These are phyloP conservation scores for Pangasius krempfi DNA, from an alignment of 2,797 vertebrate genomes.

Conservation along the genomic window DNA sequence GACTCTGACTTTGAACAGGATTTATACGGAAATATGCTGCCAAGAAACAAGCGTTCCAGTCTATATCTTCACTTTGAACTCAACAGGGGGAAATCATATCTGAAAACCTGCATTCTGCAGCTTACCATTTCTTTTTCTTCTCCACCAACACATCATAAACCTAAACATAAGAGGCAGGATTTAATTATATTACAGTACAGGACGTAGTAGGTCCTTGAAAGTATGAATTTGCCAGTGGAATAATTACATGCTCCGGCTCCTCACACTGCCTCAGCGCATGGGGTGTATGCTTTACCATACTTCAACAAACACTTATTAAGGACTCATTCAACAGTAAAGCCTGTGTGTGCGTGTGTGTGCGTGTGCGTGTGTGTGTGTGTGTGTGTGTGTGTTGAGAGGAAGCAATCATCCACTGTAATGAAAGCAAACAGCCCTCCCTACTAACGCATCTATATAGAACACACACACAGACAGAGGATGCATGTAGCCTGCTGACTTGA, in stretches of 20 bases:
- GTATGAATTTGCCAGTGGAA: slow-evolving; percentile 16
- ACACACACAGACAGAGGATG: neutral
- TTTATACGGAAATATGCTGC: neutral
- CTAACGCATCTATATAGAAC: slow-evolving; percentile 1
- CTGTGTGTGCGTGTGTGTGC: slow-evolving; percentile 6
- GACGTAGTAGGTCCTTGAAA: neutral
- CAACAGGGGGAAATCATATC: neutral
- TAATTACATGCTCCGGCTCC: slow-evolving; percentile 23
- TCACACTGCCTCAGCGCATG: neutral
- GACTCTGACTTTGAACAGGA: neutral
- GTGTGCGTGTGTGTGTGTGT: slow-evolving; percentile 21
- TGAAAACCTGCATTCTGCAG: neutral
- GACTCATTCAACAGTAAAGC: slow-evolving; percentile 33
- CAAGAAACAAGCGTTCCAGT: neutral
- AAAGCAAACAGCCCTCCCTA: slow-evolving; percentile 44
- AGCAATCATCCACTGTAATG: slow-evolving; percentile 44
- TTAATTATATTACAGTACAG: slow-evolving; percentile 30
- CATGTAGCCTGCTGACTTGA: neutral
- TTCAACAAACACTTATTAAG: slow-evolving; percentile 48
- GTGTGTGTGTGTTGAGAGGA: slow-evolving; percentile 20
- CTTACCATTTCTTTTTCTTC: neutral
- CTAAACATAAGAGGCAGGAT: neutral
- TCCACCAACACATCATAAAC: neutral
- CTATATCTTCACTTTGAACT: neutral
- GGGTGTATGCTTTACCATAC: slow-evolving; percentile 18